Base-by-base conservation (phyloP, 2,797 vertebrate species). In the Hippocampus kuda region DNA sequence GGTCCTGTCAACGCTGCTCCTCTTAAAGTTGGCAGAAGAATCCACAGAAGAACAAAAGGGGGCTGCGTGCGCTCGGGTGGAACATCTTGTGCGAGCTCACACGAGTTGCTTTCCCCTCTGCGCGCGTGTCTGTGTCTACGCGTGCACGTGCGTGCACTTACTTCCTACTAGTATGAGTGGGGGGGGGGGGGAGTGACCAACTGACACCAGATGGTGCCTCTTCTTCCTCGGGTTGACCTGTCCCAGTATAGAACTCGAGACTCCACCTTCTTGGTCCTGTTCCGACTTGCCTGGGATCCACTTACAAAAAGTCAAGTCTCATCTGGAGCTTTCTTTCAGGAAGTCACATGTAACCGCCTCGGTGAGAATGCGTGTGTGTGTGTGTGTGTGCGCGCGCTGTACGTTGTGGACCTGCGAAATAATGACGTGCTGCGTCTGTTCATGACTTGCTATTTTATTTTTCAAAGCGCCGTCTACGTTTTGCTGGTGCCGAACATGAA, bases 131-230 rank as follows among this genome's bases (percentile, higher is more conserved):
- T 26, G 65, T 54, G 46, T 16, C 30, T 4, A 5, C 30, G 3
- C 12, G n/a, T 5, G 27, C 22, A 49, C 6, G 46, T n/a, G 49
- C 3, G 38, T 11, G 63, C 5, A 12, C 53, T 61, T 66, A 71
- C 72, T 75, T 46, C 72, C 75, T 88, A 85, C 81, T 84, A 63
- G 60, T 75, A 67, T 77, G 59, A 77, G 81, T 83, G 74, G 44
- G 30, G 12, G 5, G 9, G 9, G 2, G 9, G 10, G 53, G 82
- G 82, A 66, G 60, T 72, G 71, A 83, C 75, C 82, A 65, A 66
- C 30, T 80, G 79, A 76, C 83, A 84, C 68, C 82, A 82, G 70
- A 76, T 68, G 71, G 57, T 66, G 59, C 59, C 38, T 70, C 73
- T 79, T 70, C 73, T 79, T 77, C 82, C 81, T 76, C 83, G 78